Evolutionary conservation across 2,888 invertebrate species (phyloP).

Genomic region (Halictus ligatus): DNA sequence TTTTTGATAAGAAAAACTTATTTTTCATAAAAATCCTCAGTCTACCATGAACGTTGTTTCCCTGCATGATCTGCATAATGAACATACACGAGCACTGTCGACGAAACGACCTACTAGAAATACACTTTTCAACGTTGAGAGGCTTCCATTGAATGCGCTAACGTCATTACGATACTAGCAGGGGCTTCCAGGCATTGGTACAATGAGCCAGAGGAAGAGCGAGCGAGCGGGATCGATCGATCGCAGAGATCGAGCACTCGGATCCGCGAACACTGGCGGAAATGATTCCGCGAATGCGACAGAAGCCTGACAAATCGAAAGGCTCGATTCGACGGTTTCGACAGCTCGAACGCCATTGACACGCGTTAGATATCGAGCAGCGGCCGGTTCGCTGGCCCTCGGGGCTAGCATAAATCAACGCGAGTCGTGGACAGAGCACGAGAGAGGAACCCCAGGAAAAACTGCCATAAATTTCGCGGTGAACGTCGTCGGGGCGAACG

Average conservation of each 20-base stretch:
- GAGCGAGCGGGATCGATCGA: not conserved
- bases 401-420: constrained; percentile 34
- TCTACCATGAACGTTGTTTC: not conserved
- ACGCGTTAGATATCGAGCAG: constrained; percentile 31
- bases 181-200: not conserved
- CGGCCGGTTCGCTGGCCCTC: not conserved
- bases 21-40: not conserved
- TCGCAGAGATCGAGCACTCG: not conserved
- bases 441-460: constrained; percentile 26
- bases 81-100: too few relatives aligned
- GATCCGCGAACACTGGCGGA: constrained; percentile 4
- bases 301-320: constrained; percentile 38
- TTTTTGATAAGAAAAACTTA: not conserved
- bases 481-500: not conserved
- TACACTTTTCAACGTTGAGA: not conserved
- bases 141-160: not conserved
- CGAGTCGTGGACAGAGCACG: constrained; percentile 25
- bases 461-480: constrained; percentile 36
- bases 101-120: not conserved
- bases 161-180: not conserved
- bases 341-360: constrained; percentile 30
- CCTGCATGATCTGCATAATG: not conserved
- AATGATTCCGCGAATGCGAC: constrained; percentile 7
- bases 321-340: constrained; percentile 37
- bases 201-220: not conserved